These are phyloP conservation scores for Scolopax bukidnonensis DNA, from an alignment of 2,797 vertebrate genomes.

Conservation along the genomic window DNA sequence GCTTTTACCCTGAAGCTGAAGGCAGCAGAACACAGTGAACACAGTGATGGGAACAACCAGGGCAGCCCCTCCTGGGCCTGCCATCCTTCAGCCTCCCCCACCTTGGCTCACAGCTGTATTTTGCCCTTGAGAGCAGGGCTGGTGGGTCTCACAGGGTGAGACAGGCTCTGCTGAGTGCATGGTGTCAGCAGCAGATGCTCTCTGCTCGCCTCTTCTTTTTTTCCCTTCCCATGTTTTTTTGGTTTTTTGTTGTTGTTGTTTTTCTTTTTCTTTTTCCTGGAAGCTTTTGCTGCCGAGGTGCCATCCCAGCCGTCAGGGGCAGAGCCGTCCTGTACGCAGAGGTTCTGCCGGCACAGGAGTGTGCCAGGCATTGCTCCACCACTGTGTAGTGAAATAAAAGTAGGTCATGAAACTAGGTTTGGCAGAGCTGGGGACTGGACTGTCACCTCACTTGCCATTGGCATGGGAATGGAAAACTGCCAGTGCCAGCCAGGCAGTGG, in stretches of 20 bases:
- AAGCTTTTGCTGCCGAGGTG: neutral
- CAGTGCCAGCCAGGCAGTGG: rapidly evolving
- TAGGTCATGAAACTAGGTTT: conserved; percentile 49
- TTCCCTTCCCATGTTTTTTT: neutral
- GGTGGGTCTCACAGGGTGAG: neutral
- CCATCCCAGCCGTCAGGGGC: neutral
- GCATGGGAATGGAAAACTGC: neutral
- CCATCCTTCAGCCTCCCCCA: neutral
- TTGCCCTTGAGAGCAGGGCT: neutral
- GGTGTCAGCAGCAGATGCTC: neutral
- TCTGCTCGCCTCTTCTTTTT: neutral
- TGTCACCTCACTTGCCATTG: neutral
- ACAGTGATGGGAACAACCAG: neutral
- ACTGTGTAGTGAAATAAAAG: neutral
- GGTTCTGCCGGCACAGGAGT: neutral
- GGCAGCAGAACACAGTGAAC: neutral
- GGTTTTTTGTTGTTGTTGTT: too few relatives aligned
- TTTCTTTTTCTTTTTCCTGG: neutral
- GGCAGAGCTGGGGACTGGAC: neutral
- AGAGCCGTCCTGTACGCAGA: neutral
- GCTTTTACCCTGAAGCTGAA: neutral
- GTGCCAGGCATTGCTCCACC: neutral
- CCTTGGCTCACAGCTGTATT: neutral
- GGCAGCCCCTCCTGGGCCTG: neutral
- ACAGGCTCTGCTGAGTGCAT: neutral